Percentiles rank a stretch among this genome's conserved stretches.
phyloP scores from a whole-genome alignment of 1,140 invertebrate genomes.

The Zaprionus ornatus region DNA sequence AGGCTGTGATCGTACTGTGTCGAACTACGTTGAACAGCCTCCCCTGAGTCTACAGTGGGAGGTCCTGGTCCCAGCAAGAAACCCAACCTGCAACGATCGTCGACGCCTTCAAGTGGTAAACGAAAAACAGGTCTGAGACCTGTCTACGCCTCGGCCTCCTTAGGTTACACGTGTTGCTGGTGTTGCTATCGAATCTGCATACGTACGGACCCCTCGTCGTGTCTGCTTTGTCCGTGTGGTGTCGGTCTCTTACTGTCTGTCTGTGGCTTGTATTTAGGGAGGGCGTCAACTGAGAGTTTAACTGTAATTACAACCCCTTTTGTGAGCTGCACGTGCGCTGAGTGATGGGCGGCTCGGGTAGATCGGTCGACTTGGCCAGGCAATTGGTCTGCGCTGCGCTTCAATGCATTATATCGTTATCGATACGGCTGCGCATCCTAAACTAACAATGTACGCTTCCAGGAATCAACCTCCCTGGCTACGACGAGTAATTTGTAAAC shows the following conservation, averaged over 20 bases:
- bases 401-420: slow-evolving; percentile 26
- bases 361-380: background rate
- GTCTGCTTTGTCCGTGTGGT: slow-evolving; percentile 24
- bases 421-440: slow-evolving; percentile 48
- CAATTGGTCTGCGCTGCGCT: slow-evolving; percentile 29
- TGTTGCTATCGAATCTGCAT: slow-evolving; percentile 73
- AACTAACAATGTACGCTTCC: slow-evolving; percentile 66
- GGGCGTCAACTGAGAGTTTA: slow-evolving; percentile 63
- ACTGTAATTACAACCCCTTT: slow-evolving; percentile 75
- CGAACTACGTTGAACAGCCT: background rate
- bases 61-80: slow-evolving; percentile 46
- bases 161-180: slow-evolving; percentile 67
- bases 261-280: slow-evolving; percentile 46
- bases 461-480: slow-evolving; percentile 61
- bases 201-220: slow-evolving; percentile 46
- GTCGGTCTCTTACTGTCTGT: slow-evolving; percentile 7
- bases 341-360: slow-evolving; percentile 63
- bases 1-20: background rate
- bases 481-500: slow-evolving; percentile 74
- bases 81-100: slow-evolving; percentile 43
- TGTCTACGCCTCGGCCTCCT: slow-evolving; percentile 65
- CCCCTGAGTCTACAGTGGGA: slow-evolving; percentile 65
- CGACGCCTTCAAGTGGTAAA: slow-evolving; percentile 56
- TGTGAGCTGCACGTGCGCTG: slow-evolving; percentile 68
- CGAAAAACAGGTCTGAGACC: slow-evolving; percentile 44